phyloP scores from a whole-genome alignment of 2,797 vertebrate species.

The Brotogeris chrysoptera region DNA sequence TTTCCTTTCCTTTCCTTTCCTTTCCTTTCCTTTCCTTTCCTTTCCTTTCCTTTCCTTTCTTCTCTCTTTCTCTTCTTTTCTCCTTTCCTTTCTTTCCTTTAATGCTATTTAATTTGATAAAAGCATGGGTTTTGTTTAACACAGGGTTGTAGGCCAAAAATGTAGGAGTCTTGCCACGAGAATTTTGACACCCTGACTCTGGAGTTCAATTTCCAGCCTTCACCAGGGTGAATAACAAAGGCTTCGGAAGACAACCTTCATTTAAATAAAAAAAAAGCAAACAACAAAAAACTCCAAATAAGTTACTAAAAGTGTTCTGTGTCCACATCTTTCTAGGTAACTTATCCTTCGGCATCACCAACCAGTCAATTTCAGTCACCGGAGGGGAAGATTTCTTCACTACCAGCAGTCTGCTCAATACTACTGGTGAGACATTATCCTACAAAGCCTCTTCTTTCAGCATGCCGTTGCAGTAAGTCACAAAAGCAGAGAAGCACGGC shows the following conservation, averaged over 20 bases:
- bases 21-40: no score
- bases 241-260: not conserved
- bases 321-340: not conserved
- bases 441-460: not conserved
- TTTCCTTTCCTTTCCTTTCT: accelerated
- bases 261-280: not conserved
- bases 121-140: not conserved
- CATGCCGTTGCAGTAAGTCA: not conserved
- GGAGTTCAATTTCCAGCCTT: not conserved
- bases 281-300: accelerated
- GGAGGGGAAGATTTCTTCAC: not conserved
- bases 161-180: not conserved
- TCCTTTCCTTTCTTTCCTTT: not conserved
- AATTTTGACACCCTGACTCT: not conserved
- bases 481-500: not conserved
- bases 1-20: no score
- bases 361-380: not conserved
- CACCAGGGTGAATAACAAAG: not conserved
- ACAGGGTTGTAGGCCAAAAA: not conserved
- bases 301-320: not conserved
- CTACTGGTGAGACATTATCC: slow-evolving; percentile 34
- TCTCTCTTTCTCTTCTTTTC: not conserved
- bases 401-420: not conserved
- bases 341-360: not conserved
- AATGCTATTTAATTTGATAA: not conserved